Base-by-base conservation (phyloP, 2,888 invertebrate species). In the Chesias legatella region DNA sequence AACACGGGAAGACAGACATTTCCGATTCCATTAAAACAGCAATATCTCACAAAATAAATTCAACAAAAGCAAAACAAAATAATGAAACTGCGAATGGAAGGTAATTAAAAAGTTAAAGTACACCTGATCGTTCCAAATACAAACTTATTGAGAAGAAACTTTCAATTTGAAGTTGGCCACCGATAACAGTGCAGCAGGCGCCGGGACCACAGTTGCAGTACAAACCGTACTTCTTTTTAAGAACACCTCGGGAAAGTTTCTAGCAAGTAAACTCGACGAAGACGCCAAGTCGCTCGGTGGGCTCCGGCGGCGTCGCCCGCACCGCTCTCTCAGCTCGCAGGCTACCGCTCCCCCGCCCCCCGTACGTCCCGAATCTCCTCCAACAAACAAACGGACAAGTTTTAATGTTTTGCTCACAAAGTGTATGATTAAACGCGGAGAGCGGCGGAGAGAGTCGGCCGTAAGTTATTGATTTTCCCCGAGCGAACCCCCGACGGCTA, bases 401-500 rank as follows among this genome's bases (percentile, higher is more conserved):
- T 88, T 86, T 86, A 88, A 86, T 86, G 86, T 88, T 86, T 86
- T 85, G 86, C 85, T 86, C 86, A 84, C 85, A 84, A 86, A 88
- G 86, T 88, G 88, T 86, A 86, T 88, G 86, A 88, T 88, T 88
- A 88, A 86, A 85, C 85, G 85, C 82, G 81, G 84, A 86, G 86
- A 86, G 85, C 84, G 84, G 77, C 79, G 78, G 81, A 83, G 86
- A 85, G 86, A 84, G 79, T 79, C 83, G 84, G 83, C 82, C 88
- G 88, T 88, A 83, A 89, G 86, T 89, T 89, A 89, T 89, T 89
- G 89, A 89, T 89, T 89, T 89, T 89, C 86, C 78, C 79, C 75
- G 75, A 77, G 74, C 80, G 78, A 81, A 80, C 86, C 88, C 84
- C 80, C 67, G 84, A 71, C 80, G 80, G 71, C 77, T 77, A 72